Evolutionary conservation across 1,140 invertebrate species (phyloP), one percentile per base, ranked within the genome.

Genomic region (Pachypeltis micranthus): DNA sequence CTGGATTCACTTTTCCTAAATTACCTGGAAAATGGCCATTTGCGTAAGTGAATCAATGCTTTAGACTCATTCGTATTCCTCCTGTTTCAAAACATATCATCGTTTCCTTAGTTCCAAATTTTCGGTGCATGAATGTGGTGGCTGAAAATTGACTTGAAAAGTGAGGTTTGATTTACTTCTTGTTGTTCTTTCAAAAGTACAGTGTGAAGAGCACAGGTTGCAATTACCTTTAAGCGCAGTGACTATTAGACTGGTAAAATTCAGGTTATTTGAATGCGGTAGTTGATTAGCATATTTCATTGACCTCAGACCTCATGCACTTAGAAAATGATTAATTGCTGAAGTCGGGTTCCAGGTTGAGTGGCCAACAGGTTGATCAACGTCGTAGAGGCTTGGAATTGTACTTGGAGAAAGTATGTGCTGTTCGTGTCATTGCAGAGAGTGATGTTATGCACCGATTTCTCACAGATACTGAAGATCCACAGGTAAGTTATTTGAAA

Each of bases 21-120:
- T 76, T 99, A 58, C 96, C 97, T 0, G 93, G 93, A 58, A 99
- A 99, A 80, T 98, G 96, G 93, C 93, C 94, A 54, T 99, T 99
- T 73, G 86, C 89, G 74, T 81, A 83, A 76, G 79, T 74, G 57
- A n/a, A n/a, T n/a, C n/a, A n/a, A n/a, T n/a, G n/a, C n/a, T n/a
- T n/a, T n/a, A n/a, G n/a, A n/a, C n/a, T n/a, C n/a, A n/a, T n/a
- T n/a, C n/a, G n/a, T n/a, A n/a, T n/a, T n/a, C n/a, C n/a, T n/a
- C n/a, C n/a, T n/a, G n/a, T n/a, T n/a, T n/a, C n/a, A n/a, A n/a
- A n/a, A n/a, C n/a, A n/a, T n/a, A n/a, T n/a, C n/a, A n/a, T n/a
- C n/a, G n/a, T n/a, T n/a, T n/a, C n/a, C n/a, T n/a, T n/a, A n/a
- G n/a, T n/a, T n/a, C n/a, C n/a, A n/a, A n/a, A n/a, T n/a, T n/a